Evolutionary conservation across 2,113 vertebrate genomes (phyloP).

Genomic region (Strigops habroptila): DNA sequence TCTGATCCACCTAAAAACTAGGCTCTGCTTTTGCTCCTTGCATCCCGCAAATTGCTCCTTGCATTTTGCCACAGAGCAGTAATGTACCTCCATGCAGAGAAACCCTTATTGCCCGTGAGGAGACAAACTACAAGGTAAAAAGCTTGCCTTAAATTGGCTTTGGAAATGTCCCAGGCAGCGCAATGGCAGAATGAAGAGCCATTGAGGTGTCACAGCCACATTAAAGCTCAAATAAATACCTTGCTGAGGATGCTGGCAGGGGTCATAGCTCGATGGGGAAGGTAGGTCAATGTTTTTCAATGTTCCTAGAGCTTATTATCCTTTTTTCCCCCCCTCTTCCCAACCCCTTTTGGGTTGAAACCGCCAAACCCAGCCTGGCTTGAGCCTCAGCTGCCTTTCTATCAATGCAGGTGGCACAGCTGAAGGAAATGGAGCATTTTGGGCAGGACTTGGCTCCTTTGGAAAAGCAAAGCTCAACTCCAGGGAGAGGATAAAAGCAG

Average conservation of each 20-base stretch:
- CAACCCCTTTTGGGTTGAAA: neutral
- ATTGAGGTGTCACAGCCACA: neutral
- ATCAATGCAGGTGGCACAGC: fast-evolving
- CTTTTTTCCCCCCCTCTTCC: neutral
- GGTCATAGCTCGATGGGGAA: neutral
- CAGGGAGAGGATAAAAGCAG: neutral
- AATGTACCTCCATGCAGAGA: fast-evolving
- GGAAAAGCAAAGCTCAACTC: neutral
- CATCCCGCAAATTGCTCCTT: neutral
- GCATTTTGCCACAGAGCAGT: neutral
- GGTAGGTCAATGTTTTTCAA: neutral
- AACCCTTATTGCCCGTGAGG: fast-evolving
- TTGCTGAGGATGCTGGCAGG: neutral
- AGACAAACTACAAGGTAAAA: neutral
- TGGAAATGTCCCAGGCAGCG: neutral
- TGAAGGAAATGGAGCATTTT: fast-evolving
- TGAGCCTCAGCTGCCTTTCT: neutral
- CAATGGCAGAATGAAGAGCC: neutral
- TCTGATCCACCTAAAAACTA: neutral
- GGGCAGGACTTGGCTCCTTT: neutral
- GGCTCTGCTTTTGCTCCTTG: neutral
- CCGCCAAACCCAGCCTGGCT: neutral
- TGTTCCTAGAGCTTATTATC: neutral
- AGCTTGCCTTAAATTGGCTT: neutral
- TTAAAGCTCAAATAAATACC: neutral